phyloP scores from a whole-genome alignment of 2,888 invertebrate genomes.

The Tachina fera region DNA sequence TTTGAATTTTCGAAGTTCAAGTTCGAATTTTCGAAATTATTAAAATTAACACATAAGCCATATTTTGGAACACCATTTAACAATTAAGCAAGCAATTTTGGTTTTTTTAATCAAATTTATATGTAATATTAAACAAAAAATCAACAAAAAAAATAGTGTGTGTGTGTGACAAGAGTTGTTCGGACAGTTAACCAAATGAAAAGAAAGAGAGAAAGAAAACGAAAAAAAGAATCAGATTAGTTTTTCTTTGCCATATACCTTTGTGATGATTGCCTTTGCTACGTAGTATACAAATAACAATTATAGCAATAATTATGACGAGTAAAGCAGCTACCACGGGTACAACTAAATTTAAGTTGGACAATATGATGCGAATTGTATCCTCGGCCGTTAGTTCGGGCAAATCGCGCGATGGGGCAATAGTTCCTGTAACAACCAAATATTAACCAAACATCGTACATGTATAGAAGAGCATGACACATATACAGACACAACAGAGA shows the following conservation, averaged over 20 bases:
- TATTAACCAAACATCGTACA: slow-evolving; percentile 72
- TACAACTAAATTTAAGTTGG: slow-evolving; percentile 96
- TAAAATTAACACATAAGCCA: slow-evolving; percentile 68
- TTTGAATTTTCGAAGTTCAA: slow-evolving; percentile 68
- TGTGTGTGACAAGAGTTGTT: slow-evolving; percentile 60
- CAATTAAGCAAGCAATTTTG: slow-evolving; percentile 68
- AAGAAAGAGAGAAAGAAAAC: slow-evolving; percentile 69
- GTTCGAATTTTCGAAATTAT: slow-evolving; percentile 58
- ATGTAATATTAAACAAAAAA: slow-evolving; percentile 50
- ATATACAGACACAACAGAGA: slow-evolving; percentile 34
- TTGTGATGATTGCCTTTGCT: slow-evolving; percentile 93
- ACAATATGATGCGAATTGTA: slow-evolving; percentile 93
- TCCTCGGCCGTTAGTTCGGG: slow-evolving; percentile 90
- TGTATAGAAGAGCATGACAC: slow-evolving; percentile 61
- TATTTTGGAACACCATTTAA: slow-evolving; percentile 67
- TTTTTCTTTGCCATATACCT: slow-evolving; percentile 85
- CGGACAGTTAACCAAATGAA: slow-evolving; percentile 64
- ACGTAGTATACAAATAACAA: slow-evolving; percentile 95
- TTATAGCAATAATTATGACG: slow-evolving; percentile 96
- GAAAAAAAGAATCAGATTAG: slow-evolving; percentile 77
- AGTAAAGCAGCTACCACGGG: slow-evolving; percentile 95
- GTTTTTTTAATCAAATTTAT: slow-evolving; percentile 34
- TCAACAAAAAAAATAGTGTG: slow-evolving; percentile 10
- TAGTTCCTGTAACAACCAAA: slow-evolving; percentile 93
- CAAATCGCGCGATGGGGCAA: slow-evolving; percentile 94